Base-by-base conservation (phyloP, 92 coral and sea anemone species). In the Heliopora coerulea region DNA sequence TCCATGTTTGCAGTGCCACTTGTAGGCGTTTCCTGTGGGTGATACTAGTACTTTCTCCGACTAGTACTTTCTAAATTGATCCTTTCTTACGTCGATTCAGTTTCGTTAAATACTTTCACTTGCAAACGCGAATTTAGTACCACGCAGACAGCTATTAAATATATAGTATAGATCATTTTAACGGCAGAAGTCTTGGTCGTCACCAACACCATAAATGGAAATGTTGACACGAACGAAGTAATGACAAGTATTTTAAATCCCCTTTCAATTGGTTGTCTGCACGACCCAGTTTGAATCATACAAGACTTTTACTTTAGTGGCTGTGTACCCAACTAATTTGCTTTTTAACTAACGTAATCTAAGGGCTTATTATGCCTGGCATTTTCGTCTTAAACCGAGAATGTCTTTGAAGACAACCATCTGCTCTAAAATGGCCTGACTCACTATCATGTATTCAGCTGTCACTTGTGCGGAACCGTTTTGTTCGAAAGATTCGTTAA, bases 231-330 rank as follows among this genome's bases (percentile, higher is more conserved):
- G 17, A 17, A 18, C 77, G 2, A 33, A 52, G 44, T 23, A 70
- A 70, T 70, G 77, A 30, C 50, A 70, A 70, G 29, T 54, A 70
- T 70, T 70, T 70, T 29, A n/a, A 67, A 26, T 49, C 54, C 62
- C 58, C 5, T 33, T 32, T 48, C 59, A 44, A 21, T 21, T 48
- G 21, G 52, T 46, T 7, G 18, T 44, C 54, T 40, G 8, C 20
- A n/a, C 23, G 12, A 37, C 52, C n/a, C 15, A 46, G 63, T 27
- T 58, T 33, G 63, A 58, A 58, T 58, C 10, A 46, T 46, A 15
- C 52, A 8, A 8, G n/a, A 46, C n/a, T 10, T 46, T 8, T 46
- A 6, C n/a, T 46, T 6, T n/a, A 15, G 15, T 15, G 52, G 3
- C 15, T 46, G 52, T n/a, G 2, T 46, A 8, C 15, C n/a, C 10